These are phyloP conservation scores for Anguilla rostrata DNA, from an alignment of 2,113 vertebrate genomes.

Conservation along the genomic window DNA sequence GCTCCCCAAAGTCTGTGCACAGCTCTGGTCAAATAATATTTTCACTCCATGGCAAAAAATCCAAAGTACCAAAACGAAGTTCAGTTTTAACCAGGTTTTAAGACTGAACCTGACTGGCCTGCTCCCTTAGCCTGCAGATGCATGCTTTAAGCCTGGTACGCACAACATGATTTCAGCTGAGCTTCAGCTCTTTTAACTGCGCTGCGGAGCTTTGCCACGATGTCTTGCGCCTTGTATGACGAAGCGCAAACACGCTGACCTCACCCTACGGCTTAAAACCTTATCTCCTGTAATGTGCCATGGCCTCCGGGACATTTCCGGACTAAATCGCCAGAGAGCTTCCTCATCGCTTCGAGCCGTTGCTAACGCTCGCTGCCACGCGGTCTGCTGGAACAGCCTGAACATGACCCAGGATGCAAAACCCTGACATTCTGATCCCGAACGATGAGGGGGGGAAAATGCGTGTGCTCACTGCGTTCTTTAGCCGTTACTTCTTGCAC, in stretches of 20 bases:
- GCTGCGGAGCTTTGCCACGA: background rate
- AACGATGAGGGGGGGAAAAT: background rate
- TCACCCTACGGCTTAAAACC: background rate
- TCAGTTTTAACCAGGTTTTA: background rate
- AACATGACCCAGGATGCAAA: background rate
- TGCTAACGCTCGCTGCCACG: background rate
- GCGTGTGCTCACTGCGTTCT: background rate
- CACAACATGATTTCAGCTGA: background rate
- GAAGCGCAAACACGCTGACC: background rate
- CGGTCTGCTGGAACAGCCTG: background rate
- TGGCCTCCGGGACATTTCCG: background rate
- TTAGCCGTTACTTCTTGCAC: background rate
- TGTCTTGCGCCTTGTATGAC: background rate
- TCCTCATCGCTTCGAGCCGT: background rate
- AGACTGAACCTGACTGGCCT: constrained; percentile 3
- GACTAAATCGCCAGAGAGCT: background rate
- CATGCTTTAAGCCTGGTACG: no score
- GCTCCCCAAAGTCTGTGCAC: no score
- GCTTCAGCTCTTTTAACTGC: background rate
- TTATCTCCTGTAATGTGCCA: background rate
- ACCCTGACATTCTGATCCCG: background rate
- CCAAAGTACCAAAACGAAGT: background rate
- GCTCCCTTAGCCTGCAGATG: background rate
- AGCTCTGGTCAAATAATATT: background rate
- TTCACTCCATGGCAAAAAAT: background rate